A percentile compares a stretch with the other conserved stretches of the same genome.
Conservation (phyloP, 2,888 invertebrate species). For the Nipponacmea schrenckii region DNA sequence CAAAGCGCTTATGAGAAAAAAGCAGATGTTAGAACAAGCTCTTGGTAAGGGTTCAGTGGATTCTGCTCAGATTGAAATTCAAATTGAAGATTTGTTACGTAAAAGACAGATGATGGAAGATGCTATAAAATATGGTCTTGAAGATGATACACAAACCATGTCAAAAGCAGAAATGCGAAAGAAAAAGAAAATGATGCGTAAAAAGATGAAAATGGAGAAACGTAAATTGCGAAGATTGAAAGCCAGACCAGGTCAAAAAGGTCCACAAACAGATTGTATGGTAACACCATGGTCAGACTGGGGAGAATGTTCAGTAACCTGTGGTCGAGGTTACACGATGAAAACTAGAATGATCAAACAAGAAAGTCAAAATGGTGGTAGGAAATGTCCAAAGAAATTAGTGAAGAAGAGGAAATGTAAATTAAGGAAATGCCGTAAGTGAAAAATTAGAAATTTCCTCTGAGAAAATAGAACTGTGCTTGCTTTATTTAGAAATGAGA, state of each 20-base stretch:
- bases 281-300: slow-evolving; percentile 60
- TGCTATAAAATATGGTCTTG: neutral
- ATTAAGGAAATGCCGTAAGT: slow-evolving; percentile 59
- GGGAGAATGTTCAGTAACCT: slow-evolving; percentile 61
- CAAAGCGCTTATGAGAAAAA: slow-evolving; percentile 33
- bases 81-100: slow-evolving; percentile 3
- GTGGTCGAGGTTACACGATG: slow-evolving; percentile 45
- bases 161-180: slow-evolving; percentile 28
- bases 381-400: slow-evolving; percentile 59
- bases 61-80: slow-evolving; percentile 2
- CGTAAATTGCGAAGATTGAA: slow-evolving; percentile 34
- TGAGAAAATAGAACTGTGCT: neutral
- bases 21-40: slow-evolving; percentile 21
- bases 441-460: neutral
- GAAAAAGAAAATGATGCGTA: slow-evolving; percentile 29
- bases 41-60: slow-evolving; percentile 9
- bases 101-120: slow-evolving; percentile 5
- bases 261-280: slow-evolving; percentile 53
- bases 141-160: neutral
- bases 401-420: slow-evolving; percentile 52
- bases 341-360: slow-evolving; percentile 56
- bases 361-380: slow-evolving; percentile 57
- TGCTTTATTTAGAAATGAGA: neutral
- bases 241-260: slow-evolving; percentile 20
- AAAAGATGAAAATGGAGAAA: slow-evolving; percentile 38